Percentiles rank a stretch among this genome's conserved stretches.
These are phyloP conservation scores for Dendrolimus houi DNA, from an alignment of 2,888 invertebrate genomes.

Conservation along the genomic window DNA sequence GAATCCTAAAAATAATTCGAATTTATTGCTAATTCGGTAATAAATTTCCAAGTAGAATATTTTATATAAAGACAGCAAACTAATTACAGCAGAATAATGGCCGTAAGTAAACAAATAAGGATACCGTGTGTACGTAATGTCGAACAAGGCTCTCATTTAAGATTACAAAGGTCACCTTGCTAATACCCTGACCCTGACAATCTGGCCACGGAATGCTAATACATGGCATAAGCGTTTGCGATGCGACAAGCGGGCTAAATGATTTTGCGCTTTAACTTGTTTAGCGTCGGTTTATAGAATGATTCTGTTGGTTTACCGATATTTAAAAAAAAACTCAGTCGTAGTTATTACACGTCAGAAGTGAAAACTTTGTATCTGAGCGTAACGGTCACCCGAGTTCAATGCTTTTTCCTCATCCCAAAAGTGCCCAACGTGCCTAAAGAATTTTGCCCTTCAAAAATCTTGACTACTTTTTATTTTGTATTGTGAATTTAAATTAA, in stretches of 20 bases:
- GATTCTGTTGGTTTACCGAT: no score
- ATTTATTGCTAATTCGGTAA: no score
- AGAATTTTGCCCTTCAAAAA: no score
- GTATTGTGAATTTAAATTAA: no score
- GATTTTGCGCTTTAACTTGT: no score
- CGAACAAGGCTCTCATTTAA: constrained; percentile 8
- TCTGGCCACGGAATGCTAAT: background rate
- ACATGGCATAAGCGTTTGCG: background rate
- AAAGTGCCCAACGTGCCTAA: no score
- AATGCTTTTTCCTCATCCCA: no score
- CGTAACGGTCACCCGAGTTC: background rate
- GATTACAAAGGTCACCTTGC: constrained; percentile 11
- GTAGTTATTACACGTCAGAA: no score
- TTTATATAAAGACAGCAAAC: background rate
- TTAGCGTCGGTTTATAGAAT: no score
- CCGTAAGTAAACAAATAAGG: background rate
- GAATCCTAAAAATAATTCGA: no score
- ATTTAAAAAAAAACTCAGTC: no score
- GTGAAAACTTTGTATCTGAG: background rate
- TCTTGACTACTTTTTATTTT: no score
- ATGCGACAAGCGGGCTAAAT: background rate
- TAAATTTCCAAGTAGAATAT: background rate
- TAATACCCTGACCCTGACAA: constrained; percentile 12
- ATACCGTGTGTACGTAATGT: background rate
- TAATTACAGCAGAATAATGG: background rate